Conservation (phyloP, 2,888 invertebrate species). For the Eubasilissa splendida region DNA sequence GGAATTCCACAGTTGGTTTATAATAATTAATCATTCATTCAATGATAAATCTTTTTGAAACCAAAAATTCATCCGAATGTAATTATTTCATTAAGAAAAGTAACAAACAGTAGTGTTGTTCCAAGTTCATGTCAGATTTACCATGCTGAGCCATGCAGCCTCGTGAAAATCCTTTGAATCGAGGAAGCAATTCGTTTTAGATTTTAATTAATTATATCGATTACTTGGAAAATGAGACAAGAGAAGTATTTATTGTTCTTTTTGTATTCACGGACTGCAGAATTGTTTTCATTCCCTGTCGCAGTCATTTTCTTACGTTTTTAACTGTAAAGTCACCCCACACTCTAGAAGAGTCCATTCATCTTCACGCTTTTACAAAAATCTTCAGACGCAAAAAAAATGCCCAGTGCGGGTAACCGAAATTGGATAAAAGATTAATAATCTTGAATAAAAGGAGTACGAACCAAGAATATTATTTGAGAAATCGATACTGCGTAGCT, state of each 20-base stretch:
- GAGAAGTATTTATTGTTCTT: constrained; percentile 49
- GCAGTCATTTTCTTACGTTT: constrained; percentile 4
- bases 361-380: not conserved
- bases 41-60: too few species aligned
- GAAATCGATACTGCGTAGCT: too few species aligned
- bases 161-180: constrained; percentile 48
- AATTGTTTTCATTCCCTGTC: constrained; percentile 30
- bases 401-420: too few species aligned
- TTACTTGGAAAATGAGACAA: constrained; percentile 53
- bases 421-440: too few species aligned
- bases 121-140: constrained; percentile 48
- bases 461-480: too few species aligned
- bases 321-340: not conserved
- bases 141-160: constrained; percentile 42
- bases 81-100: not conserved
- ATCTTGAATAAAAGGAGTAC: too few species aligned
- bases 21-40: too few species aligned
- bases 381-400: not conserved
- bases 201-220: constrained; percentile 55
- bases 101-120: constrained; percentile 39
- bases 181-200: constrained; percentile 49
- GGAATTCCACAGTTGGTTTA: too few species aligned
- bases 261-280: constrained; percentile 35
- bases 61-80: too few species aligned
- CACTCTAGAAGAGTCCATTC: not conserved